Evolutionary conservation across 1,140 invertebrate genomes (phyloP).

Genomic region (Cydia amplana): DNA sequence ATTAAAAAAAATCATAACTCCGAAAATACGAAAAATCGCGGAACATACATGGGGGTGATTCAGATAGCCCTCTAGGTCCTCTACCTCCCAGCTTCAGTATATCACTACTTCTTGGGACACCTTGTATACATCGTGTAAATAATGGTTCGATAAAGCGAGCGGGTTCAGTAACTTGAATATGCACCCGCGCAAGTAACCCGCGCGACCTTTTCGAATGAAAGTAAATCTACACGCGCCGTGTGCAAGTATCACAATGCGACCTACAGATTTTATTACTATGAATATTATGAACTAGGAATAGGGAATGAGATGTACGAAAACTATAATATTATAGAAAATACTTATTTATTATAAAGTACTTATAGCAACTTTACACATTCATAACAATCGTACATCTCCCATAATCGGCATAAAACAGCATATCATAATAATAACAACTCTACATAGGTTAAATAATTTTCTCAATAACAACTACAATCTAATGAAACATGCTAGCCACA

Average conservation of each 20-base stretch:
- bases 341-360: slow-evolving; percentile 15
- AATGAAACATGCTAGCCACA: neutral
- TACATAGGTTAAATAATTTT: neutral
- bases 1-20: too few relatives aligned
- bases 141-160: too few relatives aligned
- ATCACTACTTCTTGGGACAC: too few relatives aligned
- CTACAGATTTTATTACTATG: too few relatives aligned
- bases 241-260: too few relatives aligned
- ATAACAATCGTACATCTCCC: slow-evolving; percentile 2
- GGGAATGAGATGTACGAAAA: neutral
- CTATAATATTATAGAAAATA: neutral
- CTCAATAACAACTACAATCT: neutral
- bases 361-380: neutral
- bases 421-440: neutral
- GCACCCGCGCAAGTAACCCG: too few relatives aligned
- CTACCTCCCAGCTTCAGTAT: too few relatives aligned
- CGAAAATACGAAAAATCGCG: too few relatives aligned
- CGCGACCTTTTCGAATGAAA: neutral
- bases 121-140: too few relatives aligned
- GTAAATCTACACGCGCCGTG: neutral
- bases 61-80: too few relatives aligned
- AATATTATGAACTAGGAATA: neutral
- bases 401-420: neutral
- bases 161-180: too few relatives aligned
- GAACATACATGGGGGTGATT: too few relatives aligned